These are phyloP conservation scores for Planiliza haematocheilus DNA, from an alignment of 2,113 vertebrate genomes.

Conservation along the genomic window DNA sequence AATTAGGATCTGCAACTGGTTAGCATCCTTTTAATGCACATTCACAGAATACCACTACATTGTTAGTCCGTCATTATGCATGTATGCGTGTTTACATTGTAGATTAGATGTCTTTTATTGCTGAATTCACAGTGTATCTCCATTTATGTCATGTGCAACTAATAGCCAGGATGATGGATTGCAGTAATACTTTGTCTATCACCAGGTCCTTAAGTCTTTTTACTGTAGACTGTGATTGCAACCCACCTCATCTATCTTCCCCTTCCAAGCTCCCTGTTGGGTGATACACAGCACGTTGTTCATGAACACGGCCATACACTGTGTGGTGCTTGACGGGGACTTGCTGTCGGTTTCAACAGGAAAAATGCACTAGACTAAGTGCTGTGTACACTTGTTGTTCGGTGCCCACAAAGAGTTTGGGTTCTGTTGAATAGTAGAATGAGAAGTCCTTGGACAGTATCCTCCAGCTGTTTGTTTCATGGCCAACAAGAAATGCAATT, in stretches of 20 bases:
- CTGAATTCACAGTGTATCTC: constrained; percentile 38
- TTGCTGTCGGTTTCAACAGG: constrained; percentile 35
- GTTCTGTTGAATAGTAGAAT: constrained; percentile 32
- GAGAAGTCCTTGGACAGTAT: constrained; percentile 22
- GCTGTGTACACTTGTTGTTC: background rate
- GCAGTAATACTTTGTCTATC: constrained; percentile 58
- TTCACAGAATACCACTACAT: constrained; percentile 1
- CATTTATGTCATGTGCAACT: constrained; percentile 57
- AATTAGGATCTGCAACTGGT: constrained; percentile 73
- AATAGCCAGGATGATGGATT: constrained; percentile 65
- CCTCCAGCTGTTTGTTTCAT: background rate
- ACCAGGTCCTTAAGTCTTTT: constrained; percentile 59
- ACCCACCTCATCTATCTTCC: constrained; percentile 59
- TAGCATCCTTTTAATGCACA: constrained; percentile 27
- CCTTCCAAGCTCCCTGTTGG: constrained; percentile 29
- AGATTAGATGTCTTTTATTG: constrained; percentile 39
- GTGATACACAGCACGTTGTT: constrained; percentile 37
- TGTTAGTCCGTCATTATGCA: constrained; percentile 16
- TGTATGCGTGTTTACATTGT: constrained; percentile 32
- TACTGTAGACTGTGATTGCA: constrained; percentile 54
- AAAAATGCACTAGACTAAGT: background rate
- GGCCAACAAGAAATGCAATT: constrained; percentile 11
- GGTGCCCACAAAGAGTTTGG: constrained; percentile 6
- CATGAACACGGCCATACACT: constrained; percentile 33
- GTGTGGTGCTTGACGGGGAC: constrained; percentile 43